Conservation (phyloP, 2,113 vertebrate genomes). For the Thamnophis sirtalis region DNA sequence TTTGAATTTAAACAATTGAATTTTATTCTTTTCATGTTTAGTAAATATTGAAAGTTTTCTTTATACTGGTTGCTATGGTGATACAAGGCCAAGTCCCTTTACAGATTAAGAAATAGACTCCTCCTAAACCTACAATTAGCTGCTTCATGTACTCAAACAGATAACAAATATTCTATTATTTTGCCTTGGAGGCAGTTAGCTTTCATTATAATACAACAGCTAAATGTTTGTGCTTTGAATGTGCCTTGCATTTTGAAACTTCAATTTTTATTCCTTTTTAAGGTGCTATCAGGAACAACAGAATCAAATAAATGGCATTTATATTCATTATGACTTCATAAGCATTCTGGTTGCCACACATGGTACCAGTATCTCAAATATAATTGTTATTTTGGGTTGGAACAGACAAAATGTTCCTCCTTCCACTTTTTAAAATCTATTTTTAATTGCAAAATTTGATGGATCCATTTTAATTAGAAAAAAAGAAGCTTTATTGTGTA, state of each 20-base stretch:
- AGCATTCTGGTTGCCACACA: background rate
- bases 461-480: background rate
- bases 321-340: background rate
- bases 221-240: slow-evolving; percentile 9
- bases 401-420: background rate
- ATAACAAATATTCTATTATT: slow-evolving; percentile 13
- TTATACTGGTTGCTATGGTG: slow-evolving; percentile 9
- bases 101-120: background rate
- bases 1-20: background rate
- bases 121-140: slow-evolving; percentile 7
- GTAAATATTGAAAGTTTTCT: background rate
- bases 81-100: background rate
- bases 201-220: background rate
- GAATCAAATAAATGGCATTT: background rate
- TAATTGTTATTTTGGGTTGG: background rate
- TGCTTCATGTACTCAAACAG: slow-evolving; percentile 10
- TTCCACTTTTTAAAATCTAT: background rate
- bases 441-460: background rate
- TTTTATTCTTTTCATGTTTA: background rate
- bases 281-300: background rate
- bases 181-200: background rate
- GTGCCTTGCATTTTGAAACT: background rate
- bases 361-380: background rate
- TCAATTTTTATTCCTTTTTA: background rate
- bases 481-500: background rate